phyloP scores from a whole-genome alignment of 2,888 invertebrate species.

The Steromphala cineraria region DNA sequence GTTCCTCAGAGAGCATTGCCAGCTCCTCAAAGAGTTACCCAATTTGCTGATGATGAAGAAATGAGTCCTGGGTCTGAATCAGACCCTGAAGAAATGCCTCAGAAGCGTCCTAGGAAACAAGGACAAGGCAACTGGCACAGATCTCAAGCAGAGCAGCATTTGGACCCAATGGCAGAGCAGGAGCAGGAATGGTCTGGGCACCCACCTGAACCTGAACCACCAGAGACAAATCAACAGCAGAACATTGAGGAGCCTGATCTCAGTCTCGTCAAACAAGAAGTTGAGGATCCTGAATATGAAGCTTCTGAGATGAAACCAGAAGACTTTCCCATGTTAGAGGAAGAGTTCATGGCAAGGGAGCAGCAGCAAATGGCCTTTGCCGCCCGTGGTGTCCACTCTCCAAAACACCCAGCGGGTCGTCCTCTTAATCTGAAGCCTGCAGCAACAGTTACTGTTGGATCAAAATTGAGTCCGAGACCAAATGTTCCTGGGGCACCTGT shows the following conservation, averaged over 20 bases:
- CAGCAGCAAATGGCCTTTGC: neutral
- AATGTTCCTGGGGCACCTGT: neutral
- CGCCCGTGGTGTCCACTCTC: neutral
- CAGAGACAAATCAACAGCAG: neutral
- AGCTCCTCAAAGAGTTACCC: neutral
- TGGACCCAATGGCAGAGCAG: neutral
- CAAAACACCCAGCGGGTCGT: neutral
- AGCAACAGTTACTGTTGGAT: neutral
- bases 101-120: neutral
- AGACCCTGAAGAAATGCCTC: neutral
- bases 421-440: neutral
- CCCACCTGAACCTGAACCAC: neutral
- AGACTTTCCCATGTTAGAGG: conserved; percentile 3
- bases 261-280: neutral
- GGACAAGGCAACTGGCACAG: neutral
- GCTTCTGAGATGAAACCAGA: conserved; percentile 15
- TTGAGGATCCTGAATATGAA: conserved; percentile 14
- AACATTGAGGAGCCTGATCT: conserved; percentile 2
- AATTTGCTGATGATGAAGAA: conserved; percentile 9
- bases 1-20: neutral
- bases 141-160: neutral
- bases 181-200: neutral
- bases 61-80: conserved; percentile 7
- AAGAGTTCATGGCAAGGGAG: conserved; percentile 5
- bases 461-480: neutral